Conservation (phyloP, 2,888 invertebrate species). For the Amblyjoppa proteus region DNA sequence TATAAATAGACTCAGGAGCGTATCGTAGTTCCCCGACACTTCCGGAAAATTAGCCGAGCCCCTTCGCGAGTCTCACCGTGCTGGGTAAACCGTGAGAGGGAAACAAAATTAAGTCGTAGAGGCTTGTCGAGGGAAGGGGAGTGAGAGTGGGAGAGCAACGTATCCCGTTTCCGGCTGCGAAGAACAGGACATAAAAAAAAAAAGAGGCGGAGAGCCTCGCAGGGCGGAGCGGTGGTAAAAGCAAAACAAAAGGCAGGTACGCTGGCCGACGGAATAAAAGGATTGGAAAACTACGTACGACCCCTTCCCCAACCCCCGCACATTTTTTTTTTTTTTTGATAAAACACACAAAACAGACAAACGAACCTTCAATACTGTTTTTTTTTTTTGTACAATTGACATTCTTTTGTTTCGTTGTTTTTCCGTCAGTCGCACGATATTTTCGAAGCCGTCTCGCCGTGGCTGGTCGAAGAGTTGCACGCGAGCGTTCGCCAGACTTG, state of each 20-base stretch:
- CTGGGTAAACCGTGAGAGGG: neutral
- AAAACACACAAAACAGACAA: neutral
- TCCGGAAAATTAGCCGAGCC: constrained; percentile 14
- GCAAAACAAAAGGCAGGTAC: constrained; percentile 34
- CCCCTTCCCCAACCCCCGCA: neutral
- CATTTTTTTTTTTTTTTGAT: neutral
- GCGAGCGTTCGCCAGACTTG: neutral
- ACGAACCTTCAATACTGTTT: neutral
- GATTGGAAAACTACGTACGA: constrained; percentile 26
- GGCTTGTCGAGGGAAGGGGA: neutral
- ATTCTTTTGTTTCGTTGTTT: neutral
- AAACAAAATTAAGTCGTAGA: neutral
- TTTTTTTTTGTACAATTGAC: neutral
- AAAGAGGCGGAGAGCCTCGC: constrained; percentile 1
- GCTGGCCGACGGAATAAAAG: constrained; percentile 29
- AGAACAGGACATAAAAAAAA: constrained; percentile 3
- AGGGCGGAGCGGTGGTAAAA: neutral
- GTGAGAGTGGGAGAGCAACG: neutral
- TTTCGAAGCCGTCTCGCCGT: neutral
- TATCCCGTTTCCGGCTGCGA: constrained; percentile 11
- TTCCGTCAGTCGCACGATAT: neutral
- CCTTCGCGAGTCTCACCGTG: neutral
- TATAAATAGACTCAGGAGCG: constrained; percentile 9
- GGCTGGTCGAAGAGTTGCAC: neutral
- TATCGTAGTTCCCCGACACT: neutral